These are phyloP conservation scores for Watersipora subatra DNA, from an alignment of 1,140 invertebrate genomes.

Conservation along the genomic window DNA sequence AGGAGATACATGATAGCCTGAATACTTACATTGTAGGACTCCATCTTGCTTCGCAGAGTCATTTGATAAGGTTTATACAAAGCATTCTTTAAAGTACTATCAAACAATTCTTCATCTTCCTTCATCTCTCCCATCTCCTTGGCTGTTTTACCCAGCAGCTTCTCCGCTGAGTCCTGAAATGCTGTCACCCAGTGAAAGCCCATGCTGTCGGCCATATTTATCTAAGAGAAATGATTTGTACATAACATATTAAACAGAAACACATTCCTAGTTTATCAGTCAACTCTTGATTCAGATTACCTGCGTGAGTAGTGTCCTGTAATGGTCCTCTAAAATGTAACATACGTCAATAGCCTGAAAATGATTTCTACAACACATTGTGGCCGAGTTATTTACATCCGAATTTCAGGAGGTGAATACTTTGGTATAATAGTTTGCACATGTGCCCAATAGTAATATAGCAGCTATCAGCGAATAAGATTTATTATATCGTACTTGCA, in stretches of 20 bases:
- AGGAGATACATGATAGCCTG: neutral
- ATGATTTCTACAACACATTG: neutral
- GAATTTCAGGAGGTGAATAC: neutral
- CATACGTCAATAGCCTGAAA: neutral
- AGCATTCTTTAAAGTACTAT: slow-evolving; percentile 54
- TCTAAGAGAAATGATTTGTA: slow-evolving; percentile 39
- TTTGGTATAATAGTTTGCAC: too few species aligned
- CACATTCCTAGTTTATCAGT: neutral
- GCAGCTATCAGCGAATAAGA: neutral
- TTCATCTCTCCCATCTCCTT: slow-evolving; percentile 51
- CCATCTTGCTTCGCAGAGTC: slow-evolving; percentile 68
- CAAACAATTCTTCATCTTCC: slow-evolving; percentile 38
- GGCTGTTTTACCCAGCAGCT: slow-evolving; percentile 58
- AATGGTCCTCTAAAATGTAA: neutral
- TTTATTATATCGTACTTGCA: slow-evolving; percentile 50
- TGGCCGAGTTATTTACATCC: neutral
- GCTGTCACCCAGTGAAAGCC: slow-evolving; percentile 72
- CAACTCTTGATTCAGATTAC: neutral
- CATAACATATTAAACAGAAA: slow-evolving; percentile 2
- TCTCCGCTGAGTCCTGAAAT: slow-evolving; percentile 74
- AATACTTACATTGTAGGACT: slow-evolving; percentile 61
- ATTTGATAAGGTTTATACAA: slow-evolving; percentile 68
- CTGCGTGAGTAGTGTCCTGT: neutral
- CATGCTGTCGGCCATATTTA: slow-evolving; percentile 65
- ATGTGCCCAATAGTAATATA: too few species aligned